Conservation (phyloP, 64 coral and sea anemone genomes). For the Orbicella faveolata region DNA sequence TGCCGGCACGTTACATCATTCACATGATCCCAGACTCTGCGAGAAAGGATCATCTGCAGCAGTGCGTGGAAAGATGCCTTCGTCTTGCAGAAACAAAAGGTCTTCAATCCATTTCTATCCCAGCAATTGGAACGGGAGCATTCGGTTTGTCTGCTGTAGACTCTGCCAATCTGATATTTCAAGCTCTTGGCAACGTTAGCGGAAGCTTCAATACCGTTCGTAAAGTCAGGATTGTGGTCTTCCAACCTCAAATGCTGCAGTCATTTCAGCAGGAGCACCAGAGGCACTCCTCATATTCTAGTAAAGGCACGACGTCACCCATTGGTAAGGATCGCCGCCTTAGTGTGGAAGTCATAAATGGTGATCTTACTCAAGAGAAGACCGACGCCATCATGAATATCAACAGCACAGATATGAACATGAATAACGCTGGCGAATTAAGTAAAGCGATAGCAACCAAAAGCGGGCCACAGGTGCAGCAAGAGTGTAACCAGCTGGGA, state of each 20-base stretch:
- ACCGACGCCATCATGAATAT: conserved; percentile 84
- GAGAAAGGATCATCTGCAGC: conserved; percentile 3
- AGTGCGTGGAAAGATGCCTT: conserved; percentile 57
- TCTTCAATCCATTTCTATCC: conserved; percentile 52
- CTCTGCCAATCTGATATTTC: conserved; percentile 57
- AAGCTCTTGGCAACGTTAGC: conserved; percentile 31
- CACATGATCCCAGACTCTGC: background rate
- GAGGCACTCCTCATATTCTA: background rate
- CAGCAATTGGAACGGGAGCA: conserved; percentile 55
- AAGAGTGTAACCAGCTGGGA: conserved; percentile 50
- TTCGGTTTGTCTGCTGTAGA: conserved; percentile 27
- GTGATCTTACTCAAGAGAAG: conserved; percentile 58
- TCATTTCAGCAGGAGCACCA: conserved; percentile 55
- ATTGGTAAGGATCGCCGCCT: background rate
- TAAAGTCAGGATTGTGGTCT: conserved; percentile 52
- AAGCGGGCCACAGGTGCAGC: conserved; percentile 47
- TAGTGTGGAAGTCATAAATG: background rate
- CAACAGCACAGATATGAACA: conserved; percentile 58
- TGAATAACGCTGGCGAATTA: conserved; percentile 69
- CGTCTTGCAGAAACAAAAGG: conserved; percentile 20
- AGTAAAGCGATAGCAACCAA: conserved; percentile 65
- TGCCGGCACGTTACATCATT: background rate
- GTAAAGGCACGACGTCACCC: background rate
- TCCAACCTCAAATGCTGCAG: conserved; percentile 50
- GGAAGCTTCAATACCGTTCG: conserved; percentile 9